Conservation (phyloP, 1,140 invertebrate genomes). For the Euborellia annulipes region DNA sequence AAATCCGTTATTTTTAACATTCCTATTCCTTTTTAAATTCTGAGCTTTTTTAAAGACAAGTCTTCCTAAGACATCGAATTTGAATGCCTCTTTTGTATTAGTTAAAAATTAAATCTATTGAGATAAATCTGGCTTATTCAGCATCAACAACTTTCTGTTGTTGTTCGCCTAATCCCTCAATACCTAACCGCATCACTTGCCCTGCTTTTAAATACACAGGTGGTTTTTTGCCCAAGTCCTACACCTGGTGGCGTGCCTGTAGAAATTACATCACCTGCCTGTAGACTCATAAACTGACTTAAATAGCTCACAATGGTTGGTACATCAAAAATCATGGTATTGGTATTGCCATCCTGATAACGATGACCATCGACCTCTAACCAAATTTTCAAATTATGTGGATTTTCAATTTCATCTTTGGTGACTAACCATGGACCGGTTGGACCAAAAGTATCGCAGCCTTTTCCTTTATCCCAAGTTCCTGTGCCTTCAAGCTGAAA, state of each 20-base stretch:
- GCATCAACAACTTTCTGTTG: too few species aligned
- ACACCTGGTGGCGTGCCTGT: conserved; percentile 65
- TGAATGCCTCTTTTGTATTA: too few species aligned
- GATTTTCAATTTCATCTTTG: conserved; percentile 39
- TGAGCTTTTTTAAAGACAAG: too few species aligned
- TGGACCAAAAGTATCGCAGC: conserved; percentile 67
- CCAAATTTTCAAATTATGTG: conserved; percentile 44
- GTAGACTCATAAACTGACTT: conserved; percentile 52
- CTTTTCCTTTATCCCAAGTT: conserved; percentile 63
- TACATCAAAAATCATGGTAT: conserved; percentile 54
- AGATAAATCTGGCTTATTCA: too few species aligned
- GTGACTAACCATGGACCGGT: conserved; percentile 52
- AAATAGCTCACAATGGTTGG: conserved; percentile 48
- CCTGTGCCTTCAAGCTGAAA: conserved; percentile 41
- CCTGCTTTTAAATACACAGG: too few species aligned
- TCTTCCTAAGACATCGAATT: too few species aligned
- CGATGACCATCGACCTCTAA: conserved; percentile 40
- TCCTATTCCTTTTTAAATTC: too few species aligned
- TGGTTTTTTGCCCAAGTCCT: too few species aligned
- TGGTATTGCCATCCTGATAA: conserved; percentile 42
- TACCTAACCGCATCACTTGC: too few species aligned
- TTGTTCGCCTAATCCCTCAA: too few species aligned
- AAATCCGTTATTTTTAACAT: too few species aligned
- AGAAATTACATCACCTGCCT: conserved; percentile 61
- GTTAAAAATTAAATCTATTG: too few species aligned